Base-by-base conservation (phyloP, 2,888 invertebrate genomes). In the Brachyptera putata region DNA sequence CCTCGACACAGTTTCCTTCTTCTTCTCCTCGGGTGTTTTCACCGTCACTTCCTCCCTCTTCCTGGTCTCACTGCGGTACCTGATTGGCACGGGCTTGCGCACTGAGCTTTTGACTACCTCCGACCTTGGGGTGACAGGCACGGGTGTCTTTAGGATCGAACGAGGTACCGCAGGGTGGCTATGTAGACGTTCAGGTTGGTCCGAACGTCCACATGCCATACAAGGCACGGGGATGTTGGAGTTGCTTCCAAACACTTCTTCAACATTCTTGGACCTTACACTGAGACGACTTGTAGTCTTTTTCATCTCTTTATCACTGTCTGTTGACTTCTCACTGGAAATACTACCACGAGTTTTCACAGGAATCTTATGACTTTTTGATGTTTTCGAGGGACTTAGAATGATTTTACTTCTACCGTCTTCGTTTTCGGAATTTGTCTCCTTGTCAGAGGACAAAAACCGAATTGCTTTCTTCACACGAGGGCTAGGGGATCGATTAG, bases 181-280 rank as follows among this genome's bases (percentile, higher is more conserved):
- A 69, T 83, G 82, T 63, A 82, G 79, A 13, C 87, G 74, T 68
- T 88, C 87, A 0, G 87, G 85, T 62, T 81, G 80, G 71, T 86
- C 84, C 1, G 82, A 79, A 18, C 86, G 76, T 1, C 84, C 84
- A 72, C 87, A 88, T 58, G 82, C 81, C 57, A 77, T 79, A 70
- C 87, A 87, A 1, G 84, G 82, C 64, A 77, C 77, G 39, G 80
- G 79, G 1, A 73, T 71, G 16, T 39, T 26, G 1, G 43, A 36
- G 13, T 59, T 41, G 16, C 59, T 62, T 16, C 53, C 61, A 7
- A 64, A 60, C 22, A 58, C 63, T 26, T 53, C 64, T 26, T 58
- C 61, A 4, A 58, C 63, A 13, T 39, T 55, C 22, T 62, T 61
- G 36, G 57, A 49, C 21, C 48, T 60, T 25, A 46, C 56, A 1